phyloP scores from a whole-genome alignment of 1,140 invertebrate species.

The Danaus plexippus region DNA sequence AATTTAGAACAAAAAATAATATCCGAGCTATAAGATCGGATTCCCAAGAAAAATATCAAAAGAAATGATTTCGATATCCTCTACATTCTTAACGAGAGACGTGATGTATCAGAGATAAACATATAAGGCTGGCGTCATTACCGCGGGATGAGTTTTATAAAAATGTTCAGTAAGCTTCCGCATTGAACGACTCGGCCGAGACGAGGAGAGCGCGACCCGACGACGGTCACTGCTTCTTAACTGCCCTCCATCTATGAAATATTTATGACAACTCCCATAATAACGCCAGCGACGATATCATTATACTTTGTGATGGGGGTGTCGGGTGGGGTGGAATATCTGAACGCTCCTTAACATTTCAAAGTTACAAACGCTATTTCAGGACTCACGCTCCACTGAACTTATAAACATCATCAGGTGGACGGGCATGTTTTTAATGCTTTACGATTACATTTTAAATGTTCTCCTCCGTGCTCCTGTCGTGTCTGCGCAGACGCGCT shows the following conservation, averaged over 20 bases:
- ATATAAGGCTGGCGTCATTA: too few species aligned
- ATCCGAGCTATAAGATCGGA: constrained; percentile 1
- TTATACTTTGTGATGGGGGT: constrained; percentile 73
- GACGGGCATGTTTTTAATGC: constrained; percentile 24
- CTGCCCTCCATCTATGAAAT: constrained; percentile 69
- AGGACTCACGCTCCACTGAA: constrained; percentile 33
- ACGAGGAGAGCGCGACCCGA: constrained; percentile 24
- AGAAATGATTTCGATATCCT: background rate
- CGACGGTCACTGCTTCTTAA: constrained; percentile 66
- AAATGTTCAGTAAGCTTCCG: background rate
- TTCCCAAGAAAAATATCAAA: constrained; percentile 4
- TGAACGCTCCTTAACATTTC: constrained; percentile 73
- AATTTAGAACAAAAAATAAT: too few species aligned
- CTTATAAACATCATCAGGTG: constrained; percentile 46
- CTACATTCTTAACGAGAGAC: too few species aligned
- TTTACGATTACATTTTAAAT: constrained; percentile 17
- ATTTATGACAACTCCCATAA: constrained; percentile 72
- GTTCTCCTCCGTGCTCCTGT: background rate
- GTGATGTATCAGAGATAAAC: too few species aligned
- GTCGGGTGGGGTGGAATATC: constrained; percentile 69
- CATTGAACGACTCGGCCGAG: constrained; percentile 2
- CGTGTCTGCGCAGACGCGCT: constrained; percentile 59
- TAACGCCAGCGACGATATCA: constrained; percentile 71
- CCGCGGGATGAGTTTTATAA: too few species aligned
- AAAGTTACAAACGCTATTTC: constrained; percentile 48